Percentiles rank a stretch among this genome's conserved stretches.
phyloP scores from a whole-genome alignment of 1,140 invertebrate species.

The Drosophila kurseongensis region DNA sequence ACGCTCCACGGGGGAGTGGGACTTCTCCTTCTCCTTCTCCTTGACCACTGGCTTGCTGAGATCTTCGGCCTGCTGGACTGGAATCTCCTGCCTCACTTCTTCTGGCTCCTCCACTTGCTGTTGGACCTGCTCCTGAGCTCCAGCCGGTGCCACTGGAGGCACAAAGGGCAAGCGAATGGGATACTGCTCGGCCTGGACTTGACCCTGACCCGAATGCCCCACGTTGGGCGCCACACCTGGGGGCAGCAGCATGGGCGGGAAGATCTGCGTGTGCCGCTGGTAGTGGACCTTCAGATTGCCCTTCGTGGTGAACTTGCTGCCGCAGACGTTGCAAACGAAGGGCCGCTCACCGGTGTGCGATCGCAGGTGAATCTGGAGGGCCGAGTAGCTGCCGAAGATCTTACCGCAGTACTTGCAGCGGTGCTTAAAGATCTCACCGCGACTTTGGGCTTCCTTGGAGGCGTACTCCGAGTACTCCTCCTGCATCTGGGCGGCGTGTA shows the following conservation, averaged over 20 bases:
- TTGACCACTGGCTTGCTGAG: conserved; percentile 50
- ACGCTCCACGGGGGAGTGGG: conserved; percentile 34
- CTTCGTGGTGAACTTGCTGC: conserved; percentile 98
- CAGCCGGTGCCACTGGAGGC: conserved; percentile 29
- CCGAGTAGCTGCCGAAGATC: conserved; percentile 98
- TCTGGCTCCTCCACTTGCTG: conserved; percentile 8
- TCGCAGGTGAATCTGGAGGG: conserved; percentile 97
- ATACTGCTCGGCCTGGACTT: conserved; percentile 29
- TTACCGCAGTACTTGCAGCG: conserved; percentile 99
- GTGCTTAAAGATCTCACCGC: conserved; percentile 96
- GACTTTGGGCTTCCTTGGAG: conserved; percentile 86
- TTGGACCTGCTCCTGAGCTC: conserved; percentile 10
- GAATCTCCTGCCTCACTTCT: conserved; percentile 14
- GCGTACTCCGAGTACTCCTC: conserved; percentile 91
- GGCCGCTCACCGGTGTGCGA: conserved; percentile 98
- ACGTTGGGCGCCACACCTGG: conserved; percentile 49
- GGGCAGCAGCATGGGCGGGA: conserved; percentile 89
- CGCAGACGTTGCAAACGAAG: conserved; percentile 99
- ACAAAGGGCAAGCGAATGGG: conserved; percentile 63
- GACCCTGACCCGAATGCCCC: conserved; percentile 11
- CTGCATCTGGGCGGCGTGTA: conserved; percentile 93
- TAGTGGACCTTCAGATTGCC: conserved; percentile 98
- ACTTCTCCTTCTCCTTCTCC: conserved; percentile 30
- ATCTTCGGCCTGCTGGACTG: conserved; percentile 58
- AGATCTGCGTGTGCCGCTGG: conserved; percentile 96